Conservation (phyloP, 2,113 vertebrate genomes). For the Rhinoderma darwinii region DNA sequence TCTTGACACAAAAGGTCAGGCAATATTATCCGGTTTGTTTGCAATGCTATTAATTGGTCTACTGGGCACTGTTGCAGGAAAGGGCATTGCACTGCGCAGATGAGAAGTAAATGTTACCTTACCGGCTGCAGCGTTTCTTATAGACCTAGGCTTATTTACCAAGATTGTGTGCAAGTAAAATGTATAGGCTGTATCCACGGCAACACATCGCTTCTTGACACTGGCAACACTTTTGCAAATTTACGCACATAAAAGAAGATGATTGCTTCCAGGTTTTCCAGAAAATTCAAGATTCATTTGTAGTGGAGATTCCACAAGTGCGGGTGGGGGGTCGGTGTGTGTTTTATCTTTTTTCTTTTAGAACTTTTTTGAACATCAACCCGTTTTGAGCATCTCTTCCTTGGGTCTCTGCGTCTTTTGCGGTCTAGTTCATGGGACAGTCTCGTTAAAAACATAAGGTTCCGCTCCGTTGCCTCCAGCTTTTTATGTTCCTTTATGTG, state of each 20-base stretch:
- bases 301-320: not conserved
- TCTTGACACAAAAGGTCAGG: constrained; percentile 38
- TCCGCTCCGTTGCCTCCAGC: too few species aligned
- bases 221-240: not conserved
- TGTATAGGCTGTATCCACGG: not conserved
- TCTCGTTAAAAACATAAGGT: too few species aligned
- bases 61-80: constrained; percentile 27
- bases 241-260: not conserved
- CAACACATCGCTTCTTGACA: not conserved
- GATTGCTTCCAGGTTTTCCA: not conserved
- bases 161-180: not conserved
- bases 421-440: too few species aligned
- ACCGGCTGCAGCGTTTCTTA: not conserved
- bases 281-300: not conserved
- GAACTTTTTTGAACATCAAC: too few species aligned
- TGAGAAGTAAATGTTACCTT: not conserved
- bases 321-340: not conserved
- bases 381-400: too few species aligned
- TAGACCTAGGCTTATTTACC: not conserved
- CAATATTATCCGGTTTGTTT: constrained; percentile 29
- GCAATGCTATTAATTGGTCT: constrained; percentile 39
- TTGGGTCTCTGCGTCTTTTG: too few species aligned
- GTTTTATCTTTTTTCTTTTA: not conserved
- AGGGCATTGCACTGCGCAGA: not conserved
- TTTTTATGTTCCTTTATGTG: too few species aligned